phyloP scores from a whole-genome alignment of 1,140 invertebrate species.

The Drosophila teissieri region DNA sequence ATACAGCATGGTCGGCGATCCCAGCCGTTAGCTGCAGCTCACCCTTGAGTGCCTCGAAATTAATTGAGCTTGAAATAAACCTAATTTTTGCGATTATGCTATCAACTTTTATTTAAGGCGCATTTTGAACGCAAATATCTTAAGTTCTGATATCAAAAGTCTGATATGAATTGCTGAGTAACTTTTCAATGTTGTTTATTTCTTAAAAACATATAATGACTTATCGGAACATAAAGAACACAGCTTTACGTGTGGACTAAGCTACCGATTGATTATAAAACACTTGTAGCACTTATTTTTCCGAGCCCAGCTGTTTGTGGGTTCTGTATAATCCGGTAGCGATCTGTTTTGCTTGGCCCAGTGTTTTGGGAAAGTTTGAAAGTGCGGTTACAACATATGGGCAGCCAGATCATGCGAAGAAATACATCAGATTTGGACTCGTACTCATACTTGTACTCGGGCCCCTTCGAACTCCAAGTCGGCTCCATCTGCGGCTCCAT shows the following conservation, averaged over 20 bases:
- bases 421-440: conserved; percentile 33
- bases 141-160: neutral
- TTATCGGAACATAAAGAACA: neutral
- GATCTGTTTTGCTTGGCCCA: conserved; percentile 9
- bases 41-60: conserved; percentile 6
- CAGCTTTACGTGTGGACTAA: neutral
- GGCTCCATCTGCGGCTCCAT: conserved; percentile 32
- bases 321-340: conserved; percentile 20
- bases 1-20: neutral
- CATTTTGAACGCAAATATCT: neutral
- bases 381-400: conserved; percentile 66
- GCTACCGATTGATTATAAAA: neutral
- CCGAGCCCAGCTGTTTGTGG: conserved; percentile 14
- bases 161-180: neutral
- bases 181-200: neutral
- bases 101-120: neutral
- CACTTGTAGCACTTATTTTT: conserved; percentile 1
- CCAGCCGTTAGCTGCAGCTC: neutral
- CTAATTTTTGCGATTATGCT: neutral
- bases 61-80: conserved; percentile 3
- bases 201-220: too few relatives aligned
- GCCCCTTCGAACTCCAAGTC: conserved; percentile 4
- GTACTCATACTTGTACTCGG: neutral
- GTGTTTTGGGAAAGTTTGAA: conserved; percentile 70
- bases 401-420: conserved; percentile 46